Base-by-base conservation (phyloP, 2,888 invertebrate genomes). In the Cheilosia vulpina region DNA sequence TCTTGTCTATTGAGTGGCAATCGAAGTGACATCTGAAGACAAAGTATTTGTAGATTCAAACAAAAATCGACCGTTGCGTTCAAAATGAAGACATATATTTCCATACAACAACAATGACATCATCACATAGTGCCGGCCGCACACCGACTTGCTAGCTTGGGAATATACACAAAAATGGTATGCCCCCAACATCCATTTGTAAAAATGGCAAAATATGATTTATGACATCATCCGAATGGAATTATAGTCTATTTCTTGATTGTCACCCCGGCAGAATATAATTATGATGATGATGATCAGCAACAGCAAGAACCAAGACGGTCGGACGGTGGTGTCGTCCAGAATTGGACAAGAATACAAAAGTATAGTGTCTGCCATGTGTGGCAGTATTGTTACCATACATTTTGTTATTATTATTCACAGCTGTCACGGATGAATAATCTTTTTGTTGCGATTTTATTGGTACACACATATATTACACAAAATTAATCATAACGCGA, bases 171-270 rank as follows among this genome's bases (percentile, higher is more conserved):
- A 78, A 71, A 78, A 71, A 78, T 69, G 78, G 50, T 57, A 69
- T 63, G 38, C 47, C 57, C 55, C 34, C 31, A 9, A 9, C 31
- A 6, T 1, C 27, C 31, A 31, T 15, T 58, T 21, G 31, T 58
- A 41, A 58, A 21, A 47, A 62, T 60, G 50, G 60, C 62, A 66
- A 45, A 52, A 47, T 69, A 65, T 76, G 63, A 82, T 79, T 79
- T 75, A 84, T 84, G 79, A 79, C 69, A 63, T 79, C 83, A 84
- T 69, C 41, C 58, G 38, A 69, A 69, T 73, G 63, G 83, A 38
- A 79, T 78, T 84, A 50, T 21, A 60, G 55, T 62, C 55, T 41
- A 63, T 50, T 69, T 68, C 43, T 50, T 24, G 62, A 58, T 31
- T 79, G 78, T 84, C 83, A 79, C 57, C 79, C 63, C 38, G 27